Percentiles rank a stretch among this genome's conserved stretches.
These are phyloP conservation scores for Idaea straminata DNA, from an alignment of 2,888 invertebrate species.

Conservation along the genomic window DNA sequence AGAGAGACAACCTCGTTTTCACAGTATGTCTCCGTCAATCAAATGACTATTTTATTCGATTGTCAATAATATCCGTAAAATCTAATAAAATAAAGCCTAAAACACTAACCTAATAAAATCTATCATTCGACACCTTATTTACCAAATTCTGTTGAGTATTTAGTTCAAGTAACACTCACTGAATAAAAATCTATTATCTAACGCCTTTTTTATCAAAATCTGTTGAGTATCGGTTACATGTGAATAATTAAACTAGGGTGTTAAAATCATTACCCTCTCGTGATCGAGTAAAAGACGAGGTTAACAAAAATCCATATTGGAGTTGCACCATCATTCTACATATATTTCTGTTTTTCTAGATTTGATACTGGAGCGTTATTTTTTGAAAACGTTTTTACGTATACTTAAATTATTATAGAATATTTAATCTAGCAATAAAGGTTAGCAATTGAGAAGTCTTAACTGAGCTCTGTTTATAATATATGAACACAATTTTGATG, in stretches of 20 bases:
- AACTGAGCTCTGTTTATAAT: not conserved
- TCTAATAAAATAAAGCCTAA: too few species aligned
- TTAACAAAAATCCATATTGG: too few species aligned
- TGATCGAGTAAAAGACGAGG: too few species aligned
- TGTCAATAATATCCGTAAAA: too few species aligned
- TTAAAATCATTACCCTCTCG: too few species aligned
- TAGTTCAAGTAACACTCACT: not conserved
- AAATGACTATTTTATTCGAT: too few species aligned
- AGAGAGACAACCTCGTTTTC: too few species aligned
- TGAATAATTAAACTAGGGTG: too few species aligned
- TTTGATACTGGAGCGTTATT: not conserved
- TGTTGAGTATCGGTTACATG: too few species aligned
- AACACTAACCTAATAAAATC: too few species aligned
- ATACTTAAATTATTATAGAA: constrained; percentile 14
- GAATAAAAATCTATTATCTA: not conserved
- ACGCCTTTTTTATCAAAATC: not conserved
- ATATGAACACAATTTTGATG: not conserved
- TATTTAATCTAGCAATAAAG: constrained; percentile 15
- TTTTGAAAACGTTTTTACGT: not conserved
- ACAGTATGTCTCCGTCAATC: too few species aligned
- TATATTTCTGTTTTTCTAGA: not conserved
- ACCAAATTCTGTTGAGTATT: not conserved
- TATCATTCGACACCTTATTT: too few species aligned
- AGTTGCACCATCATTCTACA: not conserved
- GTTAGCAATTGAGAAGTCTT: constrained; percentile 19